Evolutionary conservation across 2,113 vertebrate species (phyloP), one percentile per base, ranked within the genome.

Genomic region (Atherinomorus stipes): DNA sequence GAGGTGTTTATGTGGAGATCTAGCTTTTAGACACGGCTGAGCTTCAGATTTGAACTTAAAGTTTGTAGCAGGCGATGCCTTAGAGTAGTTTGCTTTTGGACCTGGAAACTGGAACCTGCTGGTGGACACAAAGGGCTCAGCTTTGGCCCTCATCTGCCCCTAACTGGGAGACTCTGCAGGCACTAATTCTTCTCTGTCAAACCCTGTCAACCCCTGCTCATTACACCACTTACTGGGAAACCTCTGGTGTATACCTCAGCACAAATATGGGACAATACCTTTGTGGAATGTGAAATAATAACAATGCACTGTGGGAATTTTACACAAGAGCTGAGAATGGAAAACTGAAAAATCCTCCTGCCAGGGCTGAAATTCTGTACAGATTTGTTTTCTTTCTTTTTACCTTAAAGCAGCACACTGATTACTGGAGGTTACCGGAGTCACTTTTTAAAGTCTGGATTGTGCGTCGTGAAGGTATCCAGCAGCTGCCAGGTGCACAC

Each of bases 171-270:
- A 82, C 83, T 75, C 85, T 51, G 74, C 59, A 72, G 83, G 80
- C 84, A 92, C 91, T 93, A 94, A 92, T 90, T 91, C 93, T 91
- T 93, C 94, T 94, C 94, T 96, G 94, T 96, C 94, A 95, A 77
- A 89, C 88, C 93, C 91, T 93, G 89, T 96, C 95, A 95, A 75
- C 89, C 89, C 94, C 91, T 91, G 86, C 92, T 96, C 93, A 95
- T 95, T 95, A 92, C 80, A 78, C 77, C 80, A 85, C 83, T 80
- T 74, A 72, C 82, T 86, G 81, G 72, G 82, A 88, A 71, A 84
- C 74, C 69, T 83, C 76, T 81, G 61, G 76, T 76, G 61, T 83
- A 80, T 79, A 86, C 73, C 83, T 89, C 76, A 15, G 69, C 71
- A 72, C 63, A 74, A 66, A 90, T 83, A 77, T 71, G 62, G 84